A percentile compares a stretch with the other conserved stretches of the same genome.
These are phyloP conservation scores for Chelon auratus DNA, from an alignment of 2,797 vertebrate genomes.

Conservation along the genomic window DNA sequence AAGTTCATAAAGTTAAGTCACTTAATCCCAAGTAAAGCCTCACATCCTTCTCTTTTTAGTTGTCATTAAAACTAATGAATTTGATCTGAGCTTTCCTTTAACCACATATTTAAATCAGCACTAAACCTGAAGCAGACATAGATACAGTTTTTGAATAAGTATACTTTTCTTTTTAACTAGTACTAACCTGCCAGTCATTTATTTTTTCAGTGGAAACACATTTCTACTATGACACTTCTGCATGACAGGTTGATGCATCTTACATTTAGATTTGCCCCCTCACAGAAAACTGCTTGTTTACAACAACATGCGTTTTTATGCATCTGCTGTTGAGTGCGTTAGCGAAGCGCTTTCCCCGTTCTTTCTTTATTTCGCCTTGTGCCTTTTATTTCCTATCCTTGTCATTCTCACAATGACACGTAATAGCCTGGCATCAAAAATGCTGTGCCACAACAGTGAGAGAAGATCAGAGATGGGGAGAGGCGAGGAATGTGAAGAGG, in stretches of 20 bases:
- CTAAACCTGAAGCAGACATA: neutral
- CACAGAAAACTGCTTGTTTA: constrained; percentile 2
- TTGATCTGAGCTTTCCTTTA: neutral
- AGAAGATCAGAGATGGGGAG: constrained; percentile 20
- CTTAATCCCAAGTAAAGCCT: neutral
- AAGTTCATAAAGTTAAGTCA: neutral
- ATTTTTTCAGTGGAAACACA: neutral
- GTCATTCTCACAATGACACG: constrained; percentile 34
- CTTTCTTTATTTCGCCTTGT: constrained; percentile 13
- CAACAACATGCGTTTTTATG: neutral
- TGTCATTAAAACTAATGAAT: constrained; percentile 8
- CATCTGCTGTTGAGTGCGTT: neutral
- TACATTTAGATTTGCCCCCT: neutral
- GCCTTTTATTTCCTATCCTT: constrained; percentile 6
- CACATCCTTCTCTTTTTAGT: constrained; percentile 23
- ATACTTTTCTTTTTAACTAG: neutral
- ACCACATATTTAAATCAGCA: neutral
- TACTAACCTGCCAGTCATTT: neutral
- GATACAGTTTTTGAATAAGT: neutral
- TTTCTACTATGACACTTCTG: neutral
- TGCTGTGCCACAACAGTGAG: constrained; percentile 36
- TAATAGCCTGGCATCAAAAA: constrained; percentile 60
- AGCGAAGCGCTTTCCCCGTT: constrained; percentile 1
- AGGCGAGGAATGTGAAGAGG: constrained; percentile 36
- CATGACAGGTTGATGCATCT: neutral